These are phyloP conservation scores for Chunga burmeisteri DNA, from an alignment of 2,113 vertebrate species.

Conservation along the genomic window DNA sequence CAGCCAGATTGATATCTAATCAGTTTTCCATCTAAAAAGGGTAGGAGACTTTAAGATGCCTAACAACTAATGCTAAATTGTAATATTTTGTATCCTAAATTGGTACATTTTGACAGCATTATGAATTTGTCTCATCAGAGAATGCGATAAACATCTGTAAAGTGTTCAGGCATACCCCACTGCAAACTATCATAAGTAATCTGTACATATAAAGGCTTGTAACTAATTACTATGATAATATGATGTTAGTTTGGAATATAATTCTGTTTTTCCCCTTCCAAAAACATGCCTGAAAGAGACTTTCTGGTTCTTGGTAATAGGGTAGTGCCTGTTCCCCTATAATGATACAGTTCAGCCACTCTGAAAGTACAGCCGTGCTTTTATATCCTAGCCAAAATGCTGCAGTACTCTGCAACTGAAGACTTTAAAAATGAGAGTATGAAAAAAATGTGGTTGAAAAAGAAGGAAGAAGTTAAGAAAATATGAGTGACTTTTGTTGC, in stretches of 20 bases:
- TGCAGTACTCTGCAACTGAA: not conserved
- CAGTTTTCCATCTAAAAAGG: not conserved
- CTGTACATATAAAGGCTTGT: not conserved
- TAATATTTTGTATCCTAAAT: not conserved
- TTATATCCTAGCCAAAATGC: not conserved
- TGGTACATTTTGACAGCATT: not conserved
- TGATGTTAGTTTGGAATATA: not conserved
- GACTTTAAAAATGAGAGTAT: not conserved
- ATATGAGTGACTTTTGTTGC: not conserved
- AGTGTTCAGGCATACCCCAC: not conserved
- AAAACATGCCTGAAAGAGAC: not conserved
- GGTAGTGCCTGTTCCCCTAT: rapidly evolving
- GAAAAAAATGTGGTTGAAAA: not conserved
- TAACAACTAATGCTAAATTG: not conserved
- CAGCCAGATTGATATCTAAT: not conserved
- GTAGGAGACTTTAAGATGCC: not conserved
- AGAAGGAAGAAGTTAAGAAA: not conserved
- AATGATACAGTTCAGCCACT: rapidly evolving
- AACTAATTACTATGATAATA: not conserved
- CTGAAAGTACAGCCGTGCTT: not conserved
- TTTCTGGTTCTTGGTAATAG: not conserved
- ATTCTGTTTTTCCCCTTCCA: not conserved
- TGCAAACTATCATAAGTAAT: not conserved
- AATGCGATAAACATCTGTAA: not conserved
- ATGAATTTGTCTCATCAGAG: not conserved